Conservation (phyloP, 1,140 invertebrate genomes). For the Macrotrachela quadricornifera region DNA sequence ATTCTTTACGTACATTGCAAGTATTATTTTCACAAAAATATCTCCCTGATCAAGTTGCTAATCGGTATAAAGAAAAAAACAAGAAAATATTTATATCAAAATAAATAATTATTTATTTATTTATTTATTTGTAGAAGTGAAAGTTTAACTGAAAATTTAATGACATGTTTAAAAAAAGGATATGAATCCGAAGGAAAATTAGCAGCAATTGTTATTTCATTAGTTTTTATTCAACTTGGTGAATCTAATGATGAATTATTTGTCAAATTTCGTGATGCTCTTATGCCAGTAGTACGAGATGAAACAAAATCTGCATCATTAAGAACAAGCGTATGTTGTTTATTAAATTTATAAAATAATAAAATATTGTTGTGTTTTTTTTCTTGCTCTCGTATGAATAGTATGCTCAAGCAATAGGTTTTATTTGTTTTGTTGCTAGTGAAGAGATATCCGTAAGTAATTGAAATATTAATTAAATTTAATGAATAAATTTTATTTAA, state of each 20-base stretch:
- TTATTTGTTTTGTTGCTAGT: constrained; percentile 58
- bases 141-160: not conserved
- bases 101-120: not conserved
- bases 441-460: constrained; percentile 40
- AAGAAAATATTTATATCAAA: too few species aligned
- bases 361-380: too few species aligned
- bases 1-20: not conserved
- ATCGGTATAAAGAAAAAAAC: too few species aligned
- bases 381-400: constrained; percentile 27
- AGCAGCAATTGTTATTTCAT: not conserved
- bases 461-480: too few species aligned
- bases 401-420: constrained; percentile 59
- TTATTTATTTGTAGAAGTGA: not conserved
- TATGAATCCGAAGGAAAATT: not conserved
- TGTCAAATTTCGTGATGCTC: not conserved
- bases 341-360: not conserved
- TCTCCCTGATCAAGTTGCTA: not conserved
- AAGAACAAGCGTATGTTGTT: too few species aligned
- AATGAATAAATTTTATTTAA: not conserved
- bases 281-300: too few species aligned
- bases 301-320: too few species aligned
- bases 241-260: constrained; percentile 1
- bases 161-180: not conserved
- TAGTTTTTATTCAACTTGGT: not conserved
- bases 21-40: not conserved